A percentile compares a stretch with the other conserved stretches of the same genome.
Evolutionary conservation across 2,113 vertebrate species (phyloP).

Genomic region (Piliocolobus tephrosceles): DNA sequence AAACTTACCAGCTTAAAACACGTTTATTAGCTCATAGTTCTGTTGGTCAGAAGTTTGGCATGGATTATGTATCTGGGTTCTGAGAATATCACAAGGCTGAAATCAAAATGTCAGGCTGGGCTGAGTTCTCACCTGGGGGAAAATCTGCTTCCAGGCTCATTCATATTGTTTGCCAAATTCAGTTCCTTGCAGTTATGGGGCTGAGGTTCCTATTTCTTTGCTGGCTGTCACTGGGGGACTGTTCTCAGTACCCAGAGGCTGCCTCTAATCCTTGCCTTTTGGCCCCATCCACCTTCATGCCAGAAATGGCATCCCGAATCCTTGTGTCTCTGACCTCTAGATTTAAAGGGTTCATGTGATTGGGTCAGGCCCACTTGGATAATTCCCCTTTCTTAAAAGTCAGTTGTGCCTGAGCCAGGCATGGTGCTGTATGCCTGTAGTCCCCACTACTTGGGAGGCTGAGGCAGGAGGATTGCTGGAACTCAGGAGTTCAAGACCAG

Average conservation of each 20-base stretch:
- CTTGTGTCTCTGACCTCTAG: constrained; percentile 29
- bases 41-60: not conserved
- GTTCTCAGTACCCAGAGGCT: not conserved
- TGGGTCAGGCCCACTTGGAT: not conserved
- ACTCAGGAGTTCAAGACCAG: not conserved
- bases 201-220: not conserved
- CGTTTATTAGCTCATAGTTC: not conserved
- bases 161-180: constrained; percentile 10
- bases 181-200: not conserved
- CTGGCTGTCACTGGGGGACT: not conserved
- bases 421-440: not conserved
- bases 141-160: not conserved
- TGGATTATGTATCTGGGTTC: not conserved
- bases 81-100: not conserved
- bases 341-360: constrained; percentile 3
- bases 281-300: not conserved
- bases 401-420: not conserved
- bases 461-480: not conserved
- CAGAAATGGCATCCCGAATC: not conserved
- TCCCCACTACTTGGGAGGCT: not conserved
- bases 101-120: not conserved
- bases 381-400: constrained; percentile 38
- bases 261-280: not conserved
- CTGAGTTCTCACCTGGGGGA: not conserved
- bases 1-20: constrained; percentile 14